Evolutionary conservation across 1,140 invertebrate species (phyloP), one percentile per base, ranked within the genome.

Genomic region (Gonioctena quinquepunctata): DNA sequence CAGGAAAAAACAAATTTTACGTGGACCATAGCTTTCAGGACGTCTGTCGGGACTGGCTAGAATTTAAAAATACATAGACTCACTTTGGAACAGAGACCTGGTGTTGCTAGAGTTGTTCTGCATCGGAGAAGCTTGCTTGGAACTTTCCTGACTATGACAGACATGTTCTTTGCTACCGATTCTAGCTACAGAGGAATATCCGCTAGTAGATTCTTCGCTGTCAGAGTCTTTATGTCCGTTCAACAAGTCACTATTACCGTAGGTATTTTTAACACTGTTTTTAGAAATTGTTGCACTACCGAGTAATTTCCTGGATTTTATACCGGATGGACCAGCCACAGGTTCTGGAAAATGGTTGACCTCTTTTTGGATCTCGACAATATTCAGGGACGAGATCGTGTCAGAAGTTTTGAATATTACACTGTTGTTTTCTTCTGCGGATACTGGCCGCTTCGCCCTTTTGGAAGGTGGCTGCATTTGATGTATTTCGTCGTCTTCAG

Each of bases 391-490:
- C 16, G 71, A 52, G 19, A 56, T 60, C 0, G 5, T 61, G n/a
- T 23, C 23, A 25, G 57, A 27, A 18, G 54, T 71, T 50, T 56
- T 65, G 63, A 52, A 49, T 27, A 67, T 26, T 27, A 54, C 42
- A 68, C 65, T 74, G n/a, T 28, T 52, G 23, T 52, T 72, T 33
- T 63, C 59, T 48, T 74, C 77, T 54, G 75, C 74, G 33, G 49
- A 56, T 25, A 66, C 50, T 21, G 68, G 64, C 62, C 69, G 63
- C 74, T 83, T 81, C 69, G 79, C 82, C 19, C 83, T 78, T 71
- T 87, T 87, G 7, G 77, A 60, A 26, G 85, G 85, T 22, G 85
- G 85, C 73, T 83, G 83, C n/a, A 79, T 68, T 26, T 68, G 50
- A 3, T 76, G 75, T n/a, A 77, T 74, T 26, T 77, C 83, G 6